phyloP scores from a whole-genome alignment of 2,888 invertebrate species.

The Tubiluchus corallicola region DNA sequence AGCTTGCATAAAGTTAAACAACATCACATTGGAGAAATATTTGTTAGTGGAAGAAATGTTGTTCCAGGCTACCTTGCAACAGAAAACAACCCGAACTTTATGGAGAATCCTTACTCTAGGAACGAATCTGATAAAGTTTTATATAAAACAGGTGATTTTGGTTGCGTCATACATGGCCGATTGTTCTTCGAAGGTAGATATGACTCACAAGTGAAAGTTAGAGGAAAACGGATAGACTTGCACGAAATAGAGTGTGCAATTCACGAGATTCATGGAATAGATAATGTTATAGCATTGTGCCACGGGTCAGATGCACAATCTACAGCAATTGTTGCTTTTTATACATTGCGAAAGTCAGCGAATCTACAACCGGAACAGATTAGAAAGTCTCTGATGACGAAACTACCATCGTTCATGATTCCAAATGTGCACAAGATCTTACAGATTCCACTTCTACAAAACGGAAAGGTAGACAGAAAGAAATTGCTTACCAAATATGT shows the following conservation, averaged over 20 bases:
- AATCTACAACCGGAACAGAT: too few relatives aligned
- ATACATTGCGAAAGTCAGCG: too few relatives aligned
- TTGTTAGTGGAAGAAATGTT: constrained; percentile 57
- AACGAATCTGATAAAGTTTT: constrained; percentile 38
- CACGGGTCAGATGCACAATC: too few relatives aligned
- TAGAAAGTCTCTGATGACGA: constrained; percentile 41
- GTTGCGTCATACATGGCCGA: constrained; percentile 45
- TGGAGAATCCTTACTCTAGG: constrained; percentile 49
- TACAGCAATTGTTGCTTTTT: too few relatives aligned
- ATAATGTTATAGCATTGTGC: too few relatives aligned
- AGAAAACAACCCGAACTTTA: constrained; percentile 35
- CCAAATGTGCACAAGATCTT: constrained; percentile 39
- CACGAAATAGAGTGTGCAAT: constrained; percentile 59
- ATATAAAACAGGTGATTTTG: constrained; percentile 70
- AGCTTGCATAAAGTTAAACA: constrained; percentile 46
- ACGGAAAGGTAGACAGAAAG: constrained; percentile 71
- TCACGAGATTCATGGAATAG: too few relatives aligned
- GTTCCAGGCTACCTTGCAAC: constrained; percentile 46
- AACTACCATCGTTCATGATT: constrained; percentile 54
- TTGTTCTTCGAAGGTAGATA: constrained; percentile 51
- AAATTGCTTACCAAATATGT: constrained; percentile 48
- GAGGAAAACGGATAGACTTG: constrained; percentile 67
- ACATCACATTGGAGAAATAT: constrained; percentile 59
- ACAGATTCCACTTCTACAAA: constrained; percentile 55
- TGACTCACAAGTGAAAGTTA: constrained; percentile 57